Evolutionary conservation across 2,888 invertebrate genomes (phyloP).

Genomic region (Alloplasta piceator): DNA sequence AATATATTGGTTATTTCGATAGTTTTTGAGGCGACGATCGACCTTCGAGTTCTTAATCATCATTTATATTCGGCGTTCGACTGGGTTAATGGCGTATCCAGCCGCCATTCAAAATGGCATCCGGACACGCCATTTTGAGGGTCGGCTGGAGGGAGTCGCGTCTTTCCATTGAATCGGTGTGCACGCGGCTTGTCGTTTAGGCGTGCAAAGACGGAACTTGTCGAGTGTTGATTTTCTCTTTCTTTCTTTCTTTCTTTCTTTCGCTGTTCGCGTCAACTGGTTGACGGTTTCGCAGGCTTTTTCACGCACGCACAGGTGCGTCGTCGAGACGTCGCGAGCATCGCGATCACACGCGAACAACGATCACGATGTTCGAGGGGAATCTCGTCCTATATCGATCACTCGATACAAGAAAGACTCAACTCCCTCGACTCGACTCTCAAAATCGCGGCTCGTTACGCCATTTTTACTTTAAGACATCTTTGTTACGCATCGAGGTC

Average conservation of each 20-base stretch:
- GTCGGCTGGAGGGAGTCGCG: no score
- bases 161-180: neutral
- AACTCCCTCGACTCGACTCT: neutral
- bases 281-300: conserved; percentile 52
- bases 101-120: no score
- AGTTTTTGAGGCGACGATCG: no score
- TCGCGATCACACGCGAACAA: conserved; percentile 56
- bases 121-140: no score
- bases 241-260: conserved; percentile 17
- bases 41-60: no score
- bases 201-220: conserved; percentile 51
- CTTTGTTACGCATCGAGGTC: neutral
- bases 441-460: neutral
- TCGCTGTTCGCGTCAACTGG: conserved; percentile 3
- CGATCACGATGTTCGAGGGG: conserved; percentile 1
- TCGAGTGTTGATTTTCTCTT: conserved; percentile 17
- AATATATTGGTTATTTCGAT: no score
- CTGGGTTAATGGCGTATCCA: no score
- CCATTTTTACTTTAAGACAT: neutral
- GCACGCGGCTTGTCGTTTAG: conserved; percentile 53
- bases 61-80: no score
- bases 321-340: conserved; percentile 29
- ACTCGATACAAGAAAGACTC: neutral
- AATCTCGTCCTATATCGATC: neutral
- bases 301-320: conserved; percentile 49